Conservation (phyloP, 23 tunicate genomes). For the Oikopleura vanhoeffeni region DNA sequence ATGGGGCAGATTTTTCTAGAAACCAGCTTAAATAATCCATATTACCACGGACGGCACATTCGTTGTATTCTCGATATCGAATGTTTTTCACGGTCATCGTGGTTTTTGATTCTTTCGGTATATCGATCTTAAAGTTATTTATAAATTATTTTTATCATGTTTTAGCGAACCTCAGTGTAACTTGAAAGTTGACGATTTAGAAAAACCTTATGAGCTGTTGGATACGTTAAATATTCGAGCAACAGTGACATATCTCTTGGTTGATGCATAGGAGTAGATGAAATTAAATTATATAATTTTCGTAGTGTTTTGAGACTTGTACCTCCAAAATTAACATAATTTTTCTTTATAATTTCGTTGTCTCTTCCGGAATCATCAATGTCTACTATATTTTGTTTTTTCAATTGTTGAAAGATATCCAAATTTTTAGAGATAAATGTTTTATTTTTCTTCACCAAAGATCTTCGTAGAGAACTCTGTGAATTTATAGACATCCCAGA, state of each 20-base stretch:
- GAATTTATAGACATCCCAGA: neutral
- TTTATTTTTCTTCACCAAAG: neutral
- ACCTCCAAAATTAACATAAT: neutral
- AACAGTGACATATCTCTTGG: neutral
- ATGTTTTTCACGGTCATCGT: neutral
- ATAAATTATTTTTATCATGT: neutral
- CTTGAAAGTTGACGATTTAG: neutral
- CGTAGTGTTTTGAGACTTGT: neutral
- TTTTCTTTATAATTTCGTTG: neutral
- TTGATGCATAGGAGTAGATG: neutral
- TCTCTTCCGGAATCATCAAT: slow-evolving; percentile 6
- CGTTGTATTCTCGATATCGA: neutral
- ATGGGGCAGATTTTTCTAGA: neutral
- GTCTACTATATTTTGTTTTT: neutral
- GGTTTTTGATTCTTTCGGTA: neutral
- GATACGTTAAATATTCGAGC: slow-evolving; percentile 10
- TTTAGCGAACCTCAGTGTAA: neutral
- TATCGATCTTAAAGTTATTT: neutral
- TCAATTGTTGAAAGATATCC: neutral
- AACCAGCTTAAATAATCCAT: slow-evolving; percentile 6
- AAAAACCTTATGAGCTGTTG: neutral
- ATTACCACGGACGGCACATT: neutral
- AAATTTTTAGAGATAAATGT: neutral
- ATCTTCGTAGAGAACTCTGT: neutral
- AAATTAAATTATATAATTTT: neutral